A percentile compares a stretch with the other conserved stretches of the same genome.
phyloP scores from a whole-genome alignment of 2,113 vertebrate genomes.

The Gadus macrocephalus region DNA sequence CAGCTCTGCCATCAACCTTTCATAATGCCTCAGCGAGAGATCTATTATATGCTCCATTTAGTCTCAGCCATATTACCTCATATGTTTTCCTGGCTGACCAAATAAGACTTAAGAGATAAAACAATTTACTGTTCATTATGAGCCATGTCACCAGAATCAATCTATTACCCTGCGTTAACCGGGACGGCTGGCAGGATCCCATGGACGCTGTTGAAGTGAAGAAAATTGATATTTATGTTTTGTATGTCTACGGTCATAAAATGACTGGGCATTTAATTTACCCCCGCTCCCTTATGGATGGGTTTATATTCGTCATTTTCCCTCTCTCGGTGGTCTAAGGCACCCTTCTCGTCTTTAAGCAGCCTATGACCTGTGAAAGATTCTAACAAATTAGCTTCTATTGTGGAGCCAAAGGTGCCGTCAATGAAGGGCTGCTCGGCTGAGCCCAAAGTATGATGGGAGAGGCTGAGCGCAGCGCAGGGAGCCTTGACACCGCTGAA shows the following conservation, averaged over 20 bases:
- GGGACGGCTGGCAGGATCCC: constrained; percentile 87
- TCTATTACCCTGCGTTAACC: constrained; percentile 99
- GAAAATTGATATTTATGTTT: constrained; percentile 81
- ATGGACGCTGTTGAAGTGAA: constrained; percentile 57
- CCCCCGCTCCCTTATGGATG: constrained; percentile 77
- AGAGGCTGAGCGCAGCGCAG: constrained; percentile 85
- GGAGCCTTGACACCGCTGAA: constrained; percentile 91
- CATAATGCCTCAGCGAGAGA: constrained; percentile 97
- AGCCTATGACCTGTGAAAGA: constrained; percentile 99
- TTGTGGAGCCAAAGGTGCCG: constrained; percentile 99
- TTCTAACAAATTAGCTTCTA: constrained; percentile 99
- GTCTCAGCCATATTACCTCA: constrained; percentile 98
- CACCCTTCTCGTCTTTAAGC: constrained; percentile 82
- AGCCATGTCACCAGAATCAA: constrained; percentile 99
- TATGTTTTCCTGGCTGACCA: constrained; percentile 99
- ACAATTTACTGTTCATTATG: constrained; percentile 99
- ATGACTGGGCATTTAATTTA: constrained; percentile 92
- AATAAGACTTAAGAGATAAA: constrained; percentile 99
- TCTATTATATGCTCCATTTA: constrained; percentile 99
- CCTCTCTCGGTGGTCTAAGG: constrained; percentile 68
- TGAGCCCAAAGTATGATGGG: constrained; percentile 97
- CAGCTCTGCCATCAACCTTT: constrained; percentile 92
- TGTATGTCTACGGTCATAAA: constrained; percentile 80
- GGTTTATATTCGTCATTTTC: constrained; percentile 88
- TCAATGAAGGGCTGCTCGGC: constrained; percentile 95